Base-by-base conservation (phyloP, 2,888 invertebrate species). In the Perizoma flavofasciatum region DNA sequence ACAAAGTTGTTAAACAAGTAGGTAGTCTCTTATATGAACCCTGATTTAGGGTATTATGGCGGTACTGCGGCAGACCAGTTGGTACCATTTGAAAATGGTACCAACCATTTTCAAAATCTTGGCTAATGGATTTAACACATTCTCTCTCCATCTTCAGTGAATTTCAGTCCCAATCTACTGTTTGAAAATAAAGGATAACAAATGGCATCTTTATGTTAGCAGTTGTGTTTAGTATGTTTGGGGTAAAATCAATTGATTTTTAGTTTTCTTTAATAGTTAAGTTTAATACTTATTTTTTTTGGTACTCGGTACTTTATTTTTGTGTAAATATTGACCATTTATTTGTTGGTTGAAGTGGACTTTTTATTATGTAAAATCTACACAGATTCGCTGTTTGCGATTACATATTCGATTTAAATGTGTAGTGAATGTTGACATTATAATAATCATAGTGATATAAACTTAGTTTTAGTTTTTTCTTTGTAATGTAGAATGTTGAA, bases 401-500 rank as follows among this genome's bases (percentile, higher is more conserved):
- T 22, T 22, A 9, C 22, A 40, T 10, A 41, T 41, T 48, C 48
- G 5, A 4, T 41, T 8, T 55, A 22, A 41, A 40, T 22, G 41
- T 49, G 11, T 43, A 53, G 52, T 46, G 34, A 35, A 51, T 39
- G 10, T 51, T 61, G 56, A 61, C 56, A 56, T 53, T 43, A 33
- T 37, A 50, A 55, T 45, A 50, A 55, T 45, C 34, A 52, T 9
- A 46, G n/a, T 51, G 8, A 11, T 43, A 8, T 10, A 10, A 32
- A 33, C 7, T 22, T 22, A 22, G 22, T 22, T 22, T 37, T 0
- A 35, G n/a, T 47, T 37, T 7, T 37, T 37, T 37, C 5, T 37
- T 7, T 37, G 37, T 35, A 46, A 32, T 48, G 22, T 22, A 22
- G 22, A 22, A 22, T 59, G 7, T 49, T 63, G 10, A 66, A 66